Evolutionary conservation across 2,888 invertebrate species (phyloP).

Genomic region (Eristalis arbustorum): DNA sequence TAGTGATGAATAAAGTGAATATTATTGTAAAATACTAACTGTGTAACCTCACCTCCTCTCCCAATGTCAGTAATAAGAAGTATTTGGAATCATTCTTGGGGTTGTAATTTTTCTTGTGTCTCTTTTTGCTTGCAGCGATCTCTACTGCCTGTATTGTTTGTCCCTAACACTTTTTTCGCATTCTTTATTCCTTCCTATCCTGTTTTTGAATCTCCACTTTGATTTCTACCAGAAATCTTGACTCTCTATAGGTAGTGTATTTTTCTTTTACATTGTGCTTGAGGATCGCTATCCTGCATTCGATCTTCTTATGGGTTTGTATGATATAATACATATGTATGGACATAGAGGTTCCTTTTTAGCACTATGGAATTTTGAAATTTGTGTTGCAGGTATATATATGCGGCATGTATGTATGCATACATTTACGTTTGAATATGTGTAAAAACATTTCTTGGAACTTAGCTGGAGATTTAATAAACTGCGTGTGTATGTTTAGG

Average conservation of each 20-base stretch:
- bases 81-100: not conserved
- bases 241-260: constrained; percentile 26
- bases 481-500: constrained; percentile 5
- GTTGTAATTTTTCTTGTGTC: not conserved
- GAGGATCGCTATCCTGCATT: constrained; percentile 25
- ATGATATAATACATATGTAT: not conserved
- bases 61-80: not conserved
- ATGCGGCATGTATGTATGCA: not conserved
- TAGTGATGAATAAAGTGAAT: not conserved
- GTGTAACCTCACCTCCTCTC: not conserved
- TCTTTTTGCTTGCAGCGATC: not conserved
- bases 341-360: constrained; percentile 22
- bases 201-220: not conserved
- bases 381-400: constrained; percentile 31
- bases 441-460: constrained; percentile 44
- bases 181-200: not conserved
- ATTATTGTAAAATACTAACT: not conserved
- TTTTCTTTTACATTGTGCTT: constrained; percentile 1
- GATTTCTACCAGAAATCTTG: constrained; percentile 12
- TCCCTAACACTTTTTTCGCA: not conserved
- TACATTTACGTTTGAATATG: not conserved
- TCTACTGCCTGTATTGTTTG: not conserved
- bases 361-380: constrained; percentile 43
- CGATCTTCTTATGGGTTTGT: not conserved
- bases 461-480: constrained; percentile 40